These are phyloP conservation scores for Strix uralensis DNA, from an alignment of 2,113 vertebrate genomes.

Conservation along the genomic window DNA sequence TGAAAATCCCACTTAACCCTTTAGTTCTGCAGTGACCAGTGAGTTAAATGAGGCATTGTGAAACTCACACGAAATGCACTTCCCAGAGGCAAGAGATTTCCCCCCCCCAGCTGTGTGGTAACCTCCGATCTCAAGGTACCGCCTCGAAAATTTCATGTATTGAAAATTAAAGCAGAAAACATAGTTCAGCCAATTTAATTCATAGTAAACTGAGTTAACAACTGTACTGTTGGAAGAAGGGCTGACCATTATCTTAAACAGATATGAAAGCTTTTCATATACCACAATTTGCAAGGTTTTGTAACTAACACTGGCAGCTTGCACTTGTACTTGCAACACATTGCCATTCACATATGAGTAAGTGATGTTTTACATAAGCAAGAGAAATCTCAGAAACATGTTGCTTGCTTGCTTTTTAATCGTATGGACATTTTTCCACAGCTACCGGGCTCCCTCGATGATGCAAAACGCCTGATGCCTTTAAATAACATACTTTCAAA, in stretches of 20 bases:
- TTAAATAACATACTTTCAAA: neutral
- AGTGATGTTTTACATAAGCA: neutral
- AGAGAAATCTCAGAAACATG: neutral
- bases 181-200: neutral
- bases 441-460: neutral
- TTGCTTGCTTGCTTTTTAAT: neutral
- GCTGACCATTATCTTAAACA: neutral
- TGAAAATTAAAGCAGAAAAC: neutral
- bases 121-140: neutral
- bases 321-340: neutral
- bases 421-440: neutral
- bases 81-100: neutral
- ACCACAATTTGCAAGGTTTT: neutral
- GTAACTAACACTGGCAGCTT: neutral
- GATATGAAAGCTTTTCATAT: neutral
- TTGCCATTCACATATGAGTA: neutral
- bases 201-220: neutral
- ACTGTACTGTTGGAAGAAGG: neutral
- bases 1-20: neutral
- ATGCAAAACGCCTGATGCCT: rapidly evolving
- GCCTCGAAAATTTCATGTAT: neutral
- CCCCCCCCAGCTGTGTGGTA: neutral
- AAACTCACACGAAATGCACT: neutral
- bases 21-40: neutral
- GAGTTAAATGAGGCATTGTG: neutral